Evolutionary conservation across 2,113 vertebrate genomes (phyloP).

Genomic region (Microcebus ravelobensis): DNA sequence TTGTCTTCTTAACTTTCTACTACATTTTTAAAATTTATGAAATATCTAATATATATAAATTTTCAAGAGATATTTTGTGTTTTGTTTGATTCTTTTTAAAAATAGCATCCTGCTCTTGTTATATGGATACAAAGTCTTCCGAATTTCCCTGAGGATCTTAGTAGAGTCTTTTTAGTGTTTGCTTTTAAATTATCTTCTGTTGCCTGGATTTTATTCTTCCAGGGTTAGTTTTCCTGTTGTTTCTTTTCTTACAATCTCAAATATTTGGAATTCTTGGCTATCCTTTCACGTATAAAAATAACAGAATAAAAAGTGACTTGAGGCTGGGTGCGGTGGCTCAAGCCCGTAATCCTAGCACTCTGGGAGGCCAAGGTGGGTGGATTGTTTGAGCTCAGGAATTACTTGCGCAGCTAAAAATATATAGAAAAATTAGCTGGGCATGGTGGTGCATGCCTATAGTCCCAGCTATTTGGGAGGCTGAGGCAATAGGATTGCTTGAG

Average conservation of each 20-base stretch:
- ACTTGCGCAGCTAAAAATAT: too few species aligned
- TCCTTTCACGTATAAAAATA: neutral
- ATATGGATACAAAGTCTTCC: neutral
- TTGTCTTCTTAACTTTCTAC: neutral
- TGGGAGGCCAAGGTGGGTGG: too few species aligned
- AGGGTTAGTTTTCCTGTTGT: neutral
- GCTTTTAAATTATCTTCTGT: neutral
- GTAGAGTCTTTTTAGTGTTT: neutral
- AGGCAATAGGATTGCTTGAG: too few species aligned
- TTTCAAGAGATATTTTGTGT: neutral
- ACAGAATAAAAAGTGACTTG: neutral
- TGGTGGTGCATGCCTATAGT: too few species aligned
- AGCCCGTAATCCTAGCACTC: too few species aligned
- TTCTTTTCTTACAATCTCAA: neutral
- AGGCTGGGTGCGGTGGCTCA: too few species aligned
- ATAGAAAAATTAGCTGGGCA: too few species aligned
- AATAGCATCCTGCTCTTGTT: neutral
- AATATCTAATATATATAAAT: neutral
- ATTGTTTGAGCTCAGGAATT: too few species aligned
- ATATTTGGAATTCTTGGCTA: neutral
- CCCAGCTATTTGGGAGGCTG: too few species aligned
- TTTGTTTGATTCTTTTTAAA: neutral
- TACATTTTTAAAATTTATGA: neutral
- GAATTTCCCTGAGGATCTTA: constrained; percentile 29
- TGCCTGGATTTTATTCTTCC: neutral